Base-by-base conservation (phyloP, 1,140 invertebrate species). In the Brachionus rotundiformis region DNA sequence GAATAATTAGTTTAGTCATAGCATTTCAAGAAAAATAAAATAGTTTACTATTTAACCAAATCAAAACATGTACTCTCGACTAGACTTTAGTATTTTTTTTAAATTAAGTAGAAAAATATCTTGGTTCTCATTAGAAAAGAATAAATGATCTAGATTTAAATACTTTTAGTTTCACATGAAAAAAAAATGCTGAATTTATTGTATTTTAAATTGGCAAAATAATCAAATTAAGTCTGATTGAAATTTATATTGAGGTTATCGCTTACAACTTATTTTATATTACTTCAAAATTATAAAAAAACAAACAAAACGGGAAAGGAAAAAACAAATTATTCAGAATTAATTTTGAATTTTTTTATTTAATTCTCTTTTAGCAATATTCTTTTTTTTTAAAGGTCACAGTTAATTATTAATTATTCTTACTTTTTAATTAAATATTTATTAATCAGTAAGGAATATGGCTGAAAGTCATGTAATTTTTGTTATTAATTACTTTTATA, bases 1-100 rank as follows among this genome's bases (percentile, higher is more conserved):
- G 19, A 36, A 68, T 68, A 68, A 68, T 68, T 68, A 68, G 31
- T 68, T 68, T 68, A 68, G 63, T 68, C 33, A 68, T 68, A 68
- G 33, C 33, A 68, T 68, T 68, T 68, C 36, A 23, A 13, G 31
- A 8, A 68, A 68, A 68, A n/a, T n/a, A 33, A 68, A 68, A 16
- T 68, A 19, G 27, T 10, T 68, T 68, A 23, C 16, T 54, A 54
- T 54, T 33, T 33, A 68, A 36, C 6, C 33, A 36, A 33, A 68
- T 68, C 63, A 68, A 68, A 68, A 33, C 33, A 33, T 68, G 31
- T 68, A 68, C 16, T 68, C 33, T 39, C 33, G 63, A 68, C 63
- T 68, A 68, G 63, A 68, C 63, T 68, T 39, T 16, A 68, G 25
- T 29, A 29, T 63, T 29, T 63, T 63, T 61, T 63, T 63, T 19